phyloP scores from a whole-genome alignment of 2,797 vertebrate genomes.

The Gobio occitaniae region DNA sequence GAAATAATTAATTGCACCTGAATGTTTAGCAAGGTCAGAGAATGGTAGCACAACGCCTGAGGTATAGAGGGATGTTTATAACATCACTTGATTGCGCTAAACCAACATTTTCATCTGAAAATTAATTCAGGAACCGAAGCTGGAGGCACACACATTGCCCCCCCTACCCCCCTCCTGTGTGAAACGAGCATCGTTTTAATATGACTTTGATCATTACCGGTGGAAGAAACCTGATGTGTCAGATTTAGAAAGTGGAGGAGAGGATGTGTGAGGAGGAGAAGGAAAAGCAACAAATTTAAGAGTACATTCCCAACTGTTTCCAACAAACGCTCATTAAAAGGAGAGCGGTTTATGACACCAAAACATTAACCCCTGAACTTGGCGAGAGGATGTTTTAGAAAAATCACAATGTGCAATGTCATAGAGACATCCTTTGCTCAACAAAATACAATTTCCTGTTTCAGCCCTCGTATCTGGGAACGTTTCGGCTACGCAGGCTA shows the following conservation, averaged over 20 bases:
- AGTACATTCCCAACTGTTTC: slow-evolving; percentile 1
- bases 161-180: slow-evolving; percentile 13
- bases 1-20: slow-evolving; percentile 85
- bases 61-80: slow-evolving; percentile 60
- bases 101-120: slow-evolving; percentile 63
- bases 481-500: neutral
- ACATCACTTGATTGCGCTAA: slow-evolving; percentile 59
- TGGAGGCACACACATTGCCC: slow-evolving; percentile 29
- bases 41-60: slow-evolving; percentile 70
- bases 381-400: slow-evolving; percentile 21
- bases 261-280: neutral
- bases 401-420: neutral
- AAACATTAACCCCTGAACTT: slow-evolving; percentile 26
- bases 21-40: slow-evolving; percentile 82
- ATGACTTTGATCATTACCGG: slow-evolving; percentile 55
- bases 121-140: slow-evolving; percentile 60
- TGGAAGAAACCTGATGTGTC: slow-evolving; percentile 47
- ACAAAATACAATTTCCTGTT: slow-evolving; percentile 6
- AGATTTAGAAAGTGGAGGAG: slow-evolving; percentile 37
- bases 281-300: neutral
- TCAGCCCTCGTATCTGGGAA: neutral
- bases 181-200: slow-evolving; percentile 54
- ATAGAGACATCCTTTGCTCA: neutral
- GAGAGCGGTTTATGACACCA: slow-evolving; percentile 2
- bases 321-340: slow-evolving; percentile 21